Percentiles rank a stretch among this genome's conserved stretches.
phyloP scores from a whole-genome alignment of 2,797 vertebrate species.

The Harpagifer antarcticus region DNA sequence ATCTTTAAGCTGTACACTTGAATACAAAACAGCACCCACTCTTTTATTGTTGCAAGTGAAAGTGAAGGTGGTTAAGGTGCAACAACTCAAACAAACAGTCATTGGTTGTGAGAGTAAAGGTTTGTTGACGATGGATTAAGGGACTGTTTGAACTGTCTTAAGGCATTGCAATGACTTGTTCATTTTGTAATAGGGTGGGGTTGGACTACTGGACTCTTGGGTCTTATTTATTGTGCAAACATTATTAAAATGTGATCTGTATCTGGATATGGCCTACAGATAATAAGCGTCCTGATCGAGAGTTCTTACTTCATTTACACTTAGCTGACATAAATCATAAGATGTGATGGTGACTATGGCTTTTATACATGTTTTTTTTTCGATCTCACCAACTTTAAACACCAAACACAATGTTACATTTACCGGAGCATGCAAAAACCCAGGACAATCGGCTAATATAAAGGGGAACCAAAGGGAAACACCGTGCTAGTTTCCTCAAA shows the following conservation, averaged over 20 bases:
- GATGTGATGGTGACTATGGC: neutral
- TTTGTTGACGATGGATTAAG: slow-evolving; percentile 61
- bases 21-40: neutral
- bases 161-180: slow-evolving; percentile 33
- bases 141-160: slow-evolving; percentile 52
- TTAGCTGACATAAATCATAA: neutral
- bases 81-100: slow-evolving; percentile 26
- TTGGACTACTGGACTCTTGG: slow-evolving; percentile 69
- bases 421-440: neutral
- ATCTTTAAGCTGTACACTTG: slow-evolving; percentile 9
- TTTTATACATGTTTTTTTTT: neutral
- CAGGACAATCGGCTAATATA: neutral
- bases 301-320: slow-evolving; percentile 18
- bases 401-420: neutral
- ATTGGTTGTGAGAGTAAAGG: slow-evolving; percentile 14
- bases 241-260: slow-evolving; percentile 48
- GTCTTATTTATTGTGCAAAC: slow-evolving; percentile 54
- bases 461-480: slow-evolving; percentile 14
- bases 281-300: slow-evolving; percentile 3
- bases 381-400: neutral
- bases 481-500: slow-evolving; percentile 19
- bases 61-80: slow-evolving; percentile 29
- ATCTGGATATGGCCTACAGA: neutral
- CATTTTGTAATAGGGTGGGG: slow-evolving; percentile 62
- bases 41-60: neutral